phyloP scores from a whole-genome alignment of 1,140 invertebrate species.

The Ooceraea biroi region DNA sequence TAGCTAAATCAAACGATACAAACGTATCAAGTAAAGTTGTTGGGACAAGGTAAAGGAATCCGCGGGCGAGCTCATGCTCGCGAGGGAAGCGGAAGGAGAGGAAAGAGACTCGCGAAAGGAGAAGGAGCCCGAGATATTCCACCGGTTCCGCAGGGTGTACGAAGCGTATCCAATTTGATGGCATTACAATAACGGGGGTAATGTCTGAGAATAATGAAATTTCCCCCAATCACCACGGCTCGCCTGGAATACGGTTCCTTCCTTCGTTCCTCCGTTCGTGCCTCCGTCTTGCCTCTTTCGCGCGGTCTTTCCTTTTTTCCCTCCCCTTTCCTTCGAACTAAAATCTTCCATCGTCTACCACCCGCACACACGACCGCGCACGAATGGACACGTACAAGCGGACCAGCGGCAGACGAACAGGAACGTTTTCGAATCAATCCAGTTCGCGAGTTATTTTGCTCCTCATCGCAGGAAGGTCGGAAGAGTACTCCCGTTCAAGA shows the following conservation, averaged over 20 bases:
- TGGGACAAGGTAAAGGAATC: conserved; percentile 14
- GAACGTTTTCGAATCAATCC: conserved; percentile 72
- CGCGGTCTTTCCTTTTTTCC: conserved; percentile 2
- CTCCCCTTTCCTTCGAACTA: conserved; percentile 6
- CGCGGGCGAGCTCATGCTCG: not conserved
- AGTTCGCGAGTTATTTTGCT: conserved; percentile 62
- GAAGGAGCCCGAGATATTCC: conserved; percentile 59
- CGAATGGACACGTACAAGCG: conserved; percentile 26
- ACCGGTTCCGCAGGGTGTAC: conserved; percentile 74
- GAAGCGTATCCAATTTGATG: conserved; percentile 85
- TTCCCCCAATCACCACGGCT: conserved; percentile 84
- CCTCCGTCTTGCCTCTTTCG: conserved; percentile 52
- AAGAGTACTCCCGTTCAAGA: conserved; percentile 8
- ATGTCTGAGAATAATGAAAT: conserved; percentile 86
- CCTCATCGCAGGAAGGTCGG: conserved; percentile 34
- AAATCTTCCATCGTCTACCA: conserved; percentile 40
- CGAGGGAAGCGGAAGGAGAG: not conserved
- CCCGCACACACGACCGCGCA: conserved; percentile 11
- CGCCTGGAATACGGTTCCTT: conserved; percentile 78
- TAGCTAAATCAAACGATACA: conserved; percentile 4
- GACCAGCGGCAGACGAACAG: conserved; percentile 48
- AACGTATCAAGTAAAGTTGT: conserved; percentile 6
- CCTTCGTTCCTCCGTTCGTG: conserved; percentile 56
- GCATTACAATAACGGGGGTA: conserved; percentile 85
- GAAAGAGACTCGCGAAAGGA: conserved; percentile 46